Conservation (phyloP, 2,797 vertebrate species). For the Myotis myotis region DNA sequence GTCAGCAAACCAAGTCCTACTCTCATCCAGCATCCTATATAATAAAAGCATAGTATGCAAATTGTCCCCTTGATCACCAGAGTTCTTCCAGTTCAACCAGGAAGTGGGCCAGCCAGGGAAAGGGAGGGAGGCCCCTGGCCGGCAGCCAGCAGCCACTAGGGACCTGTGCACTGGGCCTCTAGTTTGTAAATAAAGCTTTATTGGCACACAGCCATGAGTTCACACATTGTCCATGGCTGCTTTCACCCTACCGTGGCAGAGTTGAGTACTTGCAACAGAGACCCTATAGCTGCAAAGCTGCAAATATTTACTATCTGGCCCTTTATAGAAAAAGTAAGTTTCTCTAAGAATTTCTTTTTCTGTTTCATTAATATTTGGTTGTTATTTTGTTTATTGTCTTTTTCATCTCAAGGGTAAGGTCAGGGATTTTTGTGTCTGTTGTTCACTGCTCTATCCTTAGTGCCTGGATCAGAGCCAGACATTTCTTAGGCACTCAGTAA, state of each 20-base stretch:
- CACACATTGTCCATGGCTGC: background rate
- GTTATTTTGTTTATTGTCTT: background rate
- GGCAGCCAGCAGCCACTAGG: no score
- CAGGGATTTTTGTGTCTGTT: background rate
- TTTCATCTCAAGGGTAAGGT: background rate
- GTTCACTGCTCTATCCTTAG: background rate
- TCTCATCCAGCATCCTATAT: background rate
- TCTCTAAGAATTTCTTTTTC: background rate
- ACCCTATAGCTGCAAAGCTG: background rate
- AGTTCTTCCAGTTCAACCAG: no score
- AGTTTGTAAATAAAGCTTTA: background rate
- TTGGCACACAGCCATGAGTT: background rate
- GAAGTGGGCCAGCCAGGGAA: no score
- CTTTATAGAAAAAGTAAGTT: background rate
- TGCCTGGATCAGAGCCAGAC: background rate
- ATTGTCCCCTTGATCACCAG: no score
- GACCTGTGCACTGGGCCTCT: no score
- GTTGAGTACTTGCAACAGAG: background rate
- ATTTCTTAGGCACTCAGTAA: background rate
- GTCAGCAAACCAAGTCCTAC: background rate
- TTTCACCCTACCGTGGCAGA: background rate
- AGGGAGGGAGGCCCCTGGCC: no score
- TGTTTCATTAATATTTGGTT: background rate
- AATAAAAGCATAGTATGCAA: no score
- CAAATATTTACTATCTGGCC: background rate